Percentiles rank a stretch among this genome's conserved stretches.
Evolutionary conservation across 2,888 invertebrate genomes (phyloP).

Genomic region (Julus scandinavius): DNA sequence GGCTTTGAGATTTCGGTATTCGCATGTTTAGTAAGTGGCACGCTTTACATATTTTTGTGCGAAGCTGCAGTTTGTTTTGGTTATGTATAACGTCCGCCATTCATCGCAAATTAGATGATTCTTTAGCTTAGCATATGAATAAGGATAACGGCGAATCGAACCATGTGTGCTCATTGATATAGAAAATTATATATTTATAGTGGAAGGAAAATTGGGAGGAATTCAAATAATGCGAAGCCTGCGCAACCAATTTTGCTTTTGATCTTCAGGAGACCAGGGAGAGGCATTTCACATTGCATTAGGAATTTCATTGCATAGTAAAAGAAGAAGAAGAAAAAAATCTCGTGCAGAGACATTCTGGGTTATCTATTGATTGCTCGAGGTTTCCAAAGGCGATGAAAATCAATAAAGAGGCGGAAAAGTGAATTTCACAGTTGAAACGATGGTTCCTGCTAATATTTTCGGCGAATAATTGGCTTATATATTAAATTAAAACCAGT

Average conservation of each 20-base stretch:
- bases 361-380: conserved; percentile 28
- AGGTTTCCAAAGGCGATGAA: conserved; percentile 16
- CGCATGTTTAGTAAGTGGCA: background rate
- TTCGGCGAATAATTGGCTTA: conserved; percentile 37
- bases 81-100: background rate
- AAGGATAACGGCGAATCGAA: conserved; percentile 21
- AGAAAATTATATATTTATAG: conserved; percentile 44
- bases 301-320: background rate
- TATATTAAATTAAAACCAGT: conserved; percentile 5
- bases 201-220: conserved; percentile 23
- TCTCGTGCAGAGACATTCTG: background rate
- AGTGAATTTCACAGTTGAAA: conserved; percentile 36
- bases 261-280: background rate
- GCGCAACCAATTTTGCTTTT: conserved; percentile 23
- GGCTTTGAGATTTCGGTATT: background rate
- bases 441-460: conserved; percentile 30
- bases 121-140: conserved; percentile 34
- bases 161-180: conserved; percentile 36
- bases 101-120: conserved; percentile 29
- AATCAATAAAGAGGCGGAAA: conserved; percentile 24
- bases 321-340: background rate
- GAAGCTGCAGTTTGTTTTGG: conserved; percentile 23
- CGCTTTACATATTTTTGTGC: conserved; percentile 1
- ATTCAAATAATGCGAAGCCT: background rate
- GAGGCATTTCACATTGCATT: background rate